phyloP scores from a whole-genome alignment of 2,113 vertebrate species.

The Laticauda laticaudata region DNA sequence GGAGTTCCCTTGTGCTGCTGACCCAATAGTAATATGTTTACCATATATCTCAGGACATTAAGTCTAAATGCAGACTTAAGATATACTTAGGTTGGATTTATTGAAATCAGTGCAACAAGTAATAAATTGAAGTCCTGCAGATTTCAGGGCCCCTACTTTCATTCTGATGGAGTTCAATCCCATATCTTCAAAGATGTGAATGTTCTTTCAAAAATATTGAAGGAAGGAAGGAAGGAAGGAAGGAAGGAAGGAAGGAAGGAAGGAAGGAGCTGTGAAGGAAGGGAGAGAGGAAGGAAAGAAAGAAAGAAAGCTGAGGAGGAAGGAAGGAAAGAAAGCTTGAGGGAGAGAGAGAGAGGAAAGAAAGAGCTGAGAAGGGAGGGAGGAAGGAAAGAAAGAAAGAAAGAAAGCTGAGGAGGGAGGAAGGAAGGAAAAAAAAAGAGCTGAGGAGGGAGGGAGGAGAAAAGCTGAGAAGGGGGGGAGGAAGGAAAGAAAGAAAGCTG shows the following conservation, averaged over 20 bases:
- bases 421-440: too few species aligned
- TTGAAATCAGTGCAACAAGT: background rate
- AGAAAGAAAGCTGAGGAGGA: too few species aligned
- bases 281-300: too few species aligned
- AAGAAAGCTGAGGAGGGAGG: too few species aligned
- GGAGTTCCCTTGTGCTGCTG: background rate
- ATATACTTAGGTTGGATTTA: background rate
- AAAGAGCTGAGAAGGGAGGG: too few species aligned
- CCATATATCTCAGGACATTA: background rate
- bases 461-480: too few species aligned
- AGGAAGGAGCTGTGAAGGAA: too few species aligned
- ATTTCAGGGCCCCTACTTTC: background rate
- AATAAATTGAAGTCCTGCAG: background rate
- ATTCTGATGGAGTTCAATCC: too few species aligned
- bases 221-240: background rate
- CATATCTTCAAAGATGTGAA: background rate
- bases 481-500: background rate
- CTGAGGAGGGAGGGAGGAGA: background rate
- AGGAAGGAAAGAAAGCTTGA: too few species aligned
- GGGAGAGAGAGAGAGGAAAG: fast-evolving
- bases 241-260: too few species aligned
- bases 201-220: background rate
- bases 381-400: too few species aligned
- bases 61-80: background rate
- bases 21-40: background rate